Conservation (phyloP, 1,140 invertebrate species). For the Formica exsecta region DNA sequence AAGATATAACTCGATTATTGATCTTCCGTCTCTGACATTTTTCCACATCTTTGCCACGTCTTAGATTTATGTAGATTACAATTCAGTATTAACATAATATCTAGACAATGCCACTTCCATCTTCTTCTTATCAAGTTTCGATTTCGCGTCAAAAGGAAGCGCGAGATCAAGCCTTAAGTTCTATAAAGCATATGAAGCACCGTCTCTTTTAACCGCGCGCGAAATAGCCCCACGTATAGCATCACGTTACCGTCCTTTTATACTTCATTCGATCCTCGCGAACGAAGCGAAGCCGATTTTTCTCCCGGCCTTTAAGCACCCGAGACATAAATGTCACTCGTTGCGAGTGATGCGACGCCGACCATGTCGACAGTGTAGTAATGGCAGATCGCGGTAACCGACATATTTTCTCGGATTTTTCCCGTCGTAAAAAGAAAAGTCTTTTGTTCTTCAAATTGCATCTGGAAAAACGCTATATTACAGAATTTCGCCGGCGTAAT, state of each 20-base stretch:
- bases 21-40: background rate
- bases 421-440: constrained; percentile 1
- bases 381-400: background rate
- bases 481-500: constrained; percentile 1
- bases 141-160: background rate
- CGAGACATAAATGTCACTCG: constrained; percentile 44
- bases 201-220: background rate
- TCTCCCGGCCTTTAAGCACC: constrained; percentile 14
- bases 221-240: background rate
- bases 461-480: constrained; percentile 6
- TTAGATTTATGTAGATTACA: background rate
- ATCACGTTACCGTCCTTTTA: constrained; percentile 11
- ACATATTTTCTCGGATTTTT: constrained; percentile 38
- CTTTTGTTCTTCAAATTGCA: background rate
- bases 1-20: background rate
- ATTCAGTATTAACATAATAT: constrained; percentile 10
- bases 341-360: constrained; percentile 30
- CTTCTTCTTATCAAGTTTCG: background rate
- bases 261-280: background rate
- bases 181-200: constrained; percentile 29
- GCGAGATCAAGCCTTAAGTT: background rate
- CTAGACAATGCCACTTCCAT: background rate
- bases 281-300: constrained; percentile 17
- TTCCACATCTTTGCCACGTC: background rate
- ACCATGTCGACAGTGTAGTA: constrained; percentile 21